Evolutionary conservation across 2,888 invertebrate species (phyloP).

Genomic region (Xestobium rufovillosum): DNA sequence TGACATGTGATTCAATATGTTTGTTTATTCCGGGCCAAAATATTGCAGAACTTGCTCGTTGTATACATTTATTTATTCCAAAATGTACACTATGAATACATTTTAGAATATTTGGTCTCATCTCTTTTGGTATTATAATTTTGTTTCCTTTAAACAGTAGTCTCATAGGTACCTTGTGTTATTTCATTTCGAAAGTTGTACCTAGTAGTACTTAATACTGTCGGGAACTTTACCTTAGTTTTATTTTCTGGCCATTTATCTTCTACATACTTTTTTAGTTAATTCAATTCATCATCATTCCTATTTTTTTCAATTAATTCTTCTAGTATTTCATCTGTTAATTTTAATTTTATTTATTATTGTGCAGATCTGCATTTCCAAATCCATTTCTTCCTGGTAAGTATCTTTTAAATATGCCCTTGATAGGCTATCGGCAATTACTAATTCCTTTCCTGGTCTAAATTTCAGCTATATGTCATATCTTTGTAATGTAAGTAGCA

Average conservation of each 20-base stretch:
- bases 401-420: slow-evolving; percentile 9
- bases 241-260: slow-evolving; percentile 14
- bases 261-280: slow-evolving; percentile 8
- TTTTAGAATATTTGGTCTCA: slow-evolving; percentile 10
- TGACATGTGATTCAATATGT: slow-evolving; percentile 8
- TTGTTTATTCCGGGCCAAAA: slow-evolving; percentile 6
- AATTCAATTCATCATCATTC: slow-evolving; percentile 12
- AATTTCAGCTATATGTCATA: slow-evolving; percentile 19
- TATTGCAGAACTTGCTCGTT: slow-evolving; percentile 7
- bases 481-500: slow-evolving; percentile 17
- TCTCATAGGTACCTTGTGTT: slow-evolving; percentile 5
- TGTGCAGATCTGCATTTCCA: slow-evolving; percentile 5
- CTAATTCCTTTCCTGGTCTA: slow-evolving; percentile 18
- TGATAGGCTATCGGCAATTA: slow-evolving; percentile 17
- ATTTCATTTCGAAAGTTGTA: slow-evolving; percentile 10
- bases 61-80: slow-evolving; percentile 8
- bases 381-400: slow-evolving; percentile 5
- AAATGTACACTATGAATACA: slow-evolving; percentile 9
- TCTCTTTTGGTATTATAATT: slow-evolving; percentile 11
- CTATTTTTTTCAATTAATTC: slow-evolving; percentile 6
- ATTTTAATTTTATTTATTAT: slow-evolving; percentile 1
- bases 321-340: slow-evolving; percentile 3
- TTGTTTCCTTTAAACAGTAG: slow-evolving; percentile 10
- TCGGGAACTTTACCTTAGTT: slow-evolving; percentile 9
- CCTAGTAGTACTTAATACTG: slow-evolving; percentile 6